Conservation (phyloP, 92 coral and sea anemone species). For the Paramuricea clavata region DNA sequence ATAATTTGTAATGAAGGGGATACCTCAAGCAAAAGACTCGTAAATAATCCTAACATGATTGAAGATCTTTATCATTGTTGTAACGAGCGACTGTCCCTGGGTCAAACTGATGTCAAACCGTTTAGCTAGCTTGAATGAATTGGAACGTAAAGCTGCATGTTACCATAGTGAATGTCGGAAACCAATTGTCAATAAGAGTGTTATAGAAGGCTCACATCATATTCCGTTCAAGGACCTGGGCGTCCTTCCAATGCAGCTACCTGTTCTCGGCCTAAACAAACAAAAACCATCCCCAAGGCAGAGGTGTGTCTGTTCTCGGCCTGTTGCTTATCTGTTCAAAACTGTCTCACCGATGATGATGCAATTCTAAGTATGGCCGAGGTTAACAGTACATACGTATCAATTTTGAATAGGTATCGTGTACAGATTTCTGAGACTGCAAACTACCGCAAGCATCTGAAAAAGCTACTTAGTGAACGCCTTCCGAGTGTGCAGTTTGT, state of each 20-base stretch:
- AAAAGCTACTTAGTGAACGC: slow-evolving; percentile 40
- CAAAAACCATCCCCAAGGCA: not conserved
- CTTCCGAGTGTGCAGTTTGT: slow-evolving; percentile 43
- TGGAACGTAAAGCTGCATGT: slow-evolving; percentile 44
- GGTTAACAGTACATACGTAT: not conserved
- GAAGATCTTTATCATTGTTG: slow-evolving; percentile 37
- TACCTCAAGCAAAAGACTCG: slow-evolving; percentile 29
- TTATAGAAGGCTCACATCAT: not conserved
- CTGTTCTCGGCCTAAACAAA: no score
- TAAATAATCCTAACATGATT: slow-evolving; percentile 23
- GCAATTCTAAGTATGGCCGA: no score
- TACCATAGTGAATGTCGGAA: slow-evolving; percentile 29
- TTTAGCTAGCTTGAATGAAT: slow-evolving; percentile 47
- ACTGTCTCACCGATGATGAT: no score
- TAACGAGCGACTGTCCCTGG: slow-evolving; percentile 54
- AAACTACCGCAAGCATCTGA: slow-evolving; percentile 42
- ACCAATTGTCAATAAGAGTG: slow-evolving; percentile 30
- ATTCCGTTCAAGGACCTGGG: not conserved
- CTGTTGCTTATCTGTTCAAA: not conserved
- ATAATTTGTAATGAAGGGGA: slow-evolving; percentile 35
- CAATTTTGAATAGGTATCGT: slow-evolving; percentile 25
- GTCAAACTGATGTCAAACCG: slow-evolving; percentile 52
- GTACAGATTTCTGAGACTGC: slow-evolving; percentile 21
- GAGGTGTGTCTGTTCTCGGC: slow-evolving; percentile 9
- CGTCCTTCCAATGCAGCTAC: slow-evolving; percentile 4